Base-by-base conservation (phyloP, 1,140 invertebrate species). In the Monochamus saltuarius region DNA sequence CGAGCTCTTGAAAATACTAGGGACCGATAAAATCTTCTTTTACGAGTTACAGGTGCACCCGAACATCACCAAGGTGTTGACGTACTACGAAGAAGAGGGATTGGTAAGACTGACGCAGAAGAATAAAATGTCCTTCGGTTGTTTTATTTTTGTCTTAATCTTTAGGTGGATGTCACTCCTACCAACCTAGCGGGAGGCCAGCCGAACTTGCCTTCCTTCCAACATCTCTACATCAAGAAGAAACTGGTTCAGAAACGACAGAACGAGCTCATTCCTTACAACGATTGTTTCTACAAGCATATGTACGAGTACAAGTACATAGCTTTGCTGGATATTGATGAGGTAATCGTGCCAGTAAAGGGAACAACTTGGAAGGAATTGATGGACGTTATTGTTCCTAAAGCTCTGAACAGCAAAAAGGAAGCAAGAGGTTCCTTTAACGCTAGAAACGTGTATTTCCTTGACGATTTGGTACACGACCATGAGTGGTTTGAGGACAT, bases 221-320 rank as follows among this genome's bases (percentile, higher is more conserved):
- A 94, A 70, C 92, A 95, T 75, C 83, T 93, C 75, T 96, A 94
- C 69, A 80, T 96, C 4, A 90, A 90, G 43, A 92, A 92, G 93
- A 92, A 75, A 88, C 90, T 1, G 95, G 91, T 70, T 87, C 95
- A 76, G 97, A 97, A 74, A 80, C 95, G 9, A 92, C 97, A 72
- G 95, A 97, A 76, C 95, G 98, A 29, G 76, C 81, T 98, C 37
- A 95, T 98, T 66, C 94, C 95, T 0, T 97, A 97, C 81, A 98
- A 98, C 77, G 95, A 98, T 74, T 98, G 95, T 72, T 81, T 98
- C 4, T 97, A 98, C 78, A 89, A 94, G 67, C 91, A 96, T 73
- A 84, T 95, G 78, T 95, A 95, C 73, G 82, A 87, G 39, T 97
- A 96, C 74, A 86, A 93, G 51, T 56, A 94, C 78, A 88, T 97